Base-by-base conservation (phyloP, 2,888 invertebrate species). In the Trileptium ribeirensis region DNA sequence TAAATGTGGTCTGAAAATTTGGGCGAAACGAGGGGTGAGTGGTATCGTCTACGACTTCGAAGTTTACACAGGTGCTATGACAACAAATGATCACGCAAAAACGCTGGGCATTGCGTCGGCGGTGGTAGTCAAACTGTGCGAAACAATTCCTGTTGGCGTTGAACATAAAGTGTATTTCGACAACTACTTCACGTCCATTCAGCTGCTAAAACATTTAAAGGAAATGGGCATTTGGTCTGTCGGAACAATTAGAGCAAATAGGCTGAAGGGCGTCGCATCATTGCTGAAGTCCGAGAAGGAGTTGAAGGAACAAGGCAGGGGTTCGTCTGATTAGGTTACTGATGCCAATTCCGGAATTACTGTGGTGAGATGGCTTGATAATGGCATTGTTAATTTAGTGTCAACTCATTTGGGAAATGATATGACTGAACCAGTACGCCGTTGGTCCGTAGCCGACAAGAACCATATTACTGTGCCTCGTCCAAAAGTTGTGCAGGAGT, bases 301-400 rank as follows among this genome's bases (percentile, higher is more conserved):
- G n/a, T 70, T 70, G 36, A 19, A 29, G 36, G 8, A 70, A 19
- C 8, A 29, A 19, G 70, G 70, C 15, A 29, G 70, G 15, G 19
- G 70, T 29, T 70, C 70, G 36, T 8, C 36, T 19, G 70, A 70
- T n/a, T 70, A 19, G 3, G n/a, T 29, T 8, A 70, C 70, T 70
- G 70, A 70, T 36, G 70, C 33, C 8, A 70, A 19, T 70, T 70
- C 70, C 15, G 70, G 15, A 19, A 70, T 36, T 70, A 15, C 8
- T n/a, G 70, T 70, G 70, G 70, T 70, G 8, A 8, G 70, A 8
- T 70, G 70, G 70, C 31, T 70, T 15, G 70, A 70, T 70, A 70
- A 70, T 31, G 70, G 70, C 15, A n/a, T 36, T 19, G 70, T 70
- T 8, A 70, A 29, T 29, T 70, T 70, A n/a, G 70, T 36, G 15